Evolutionary conservation across 2,888 invertebrate genomes (phyloP).

Genomic region (Nymphalis urticae): DNA sequence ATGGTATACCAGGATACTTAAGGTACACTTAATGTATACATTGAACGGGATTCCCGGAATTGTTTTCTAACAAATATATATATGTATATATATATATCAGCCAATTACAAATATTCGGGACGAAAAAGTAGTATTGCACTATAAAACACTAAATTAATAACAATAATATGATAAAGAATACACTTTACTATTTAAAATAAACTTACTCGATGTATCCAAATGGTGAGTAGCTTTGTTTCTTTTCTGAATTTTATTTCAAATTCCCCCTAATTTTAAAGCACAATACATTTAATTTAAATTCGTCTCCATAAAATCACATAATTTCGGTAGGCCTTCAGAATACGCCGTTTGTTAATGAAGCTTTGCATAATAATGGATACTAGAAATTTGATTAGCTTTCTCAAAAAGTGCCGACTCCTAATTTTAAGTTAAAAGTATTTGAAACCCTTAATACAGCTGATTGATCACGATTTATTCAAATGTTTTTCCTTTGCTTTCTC

Average conservation of each 20-base stretch:
- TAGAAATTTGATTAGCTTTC: conserved; percentile 57
- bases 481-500: conserved; percentile 20
- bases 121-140: too few relatives aligned
- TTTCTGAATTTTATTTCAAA: background rate
- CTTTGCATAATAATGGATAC: conserved; percentile 71
- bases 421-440: conserved; percentile 70
- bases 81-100: too few relatives aligned
- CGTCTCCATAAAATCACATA: conserved; percentile 23
- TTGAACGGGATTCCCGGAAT: too few relatives aligned
- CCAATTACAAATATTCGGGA: too few relatives aligned
- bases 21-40: too few relatives aligned
- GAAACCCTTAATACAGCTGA: conserved; percentile 59
- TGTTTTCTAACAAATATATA: too few relatives aligned
- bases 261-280: conserved; percentile 1
- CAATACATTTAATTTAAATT: conserved; percentile 22
- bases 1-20: too few relatives aligned
- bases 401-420: conserved; percentile 60
- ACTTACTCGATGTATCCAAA: too few relatives aligned
- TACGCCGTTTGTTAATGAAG: conserved; percentile 40
- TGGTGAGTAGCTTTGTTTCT: background rate
- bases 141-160: too few relatives aligned
- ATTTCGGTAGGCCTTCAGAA: conserved; percentile 29
- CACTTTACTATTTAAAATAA: too few relatives aligned
- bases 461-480: conserved; percentile 46
- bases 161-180: too few relatives aligned